Conservation (phyloP, 2,113 vertebrate genomes). For the Mobula birostris region DNA sequence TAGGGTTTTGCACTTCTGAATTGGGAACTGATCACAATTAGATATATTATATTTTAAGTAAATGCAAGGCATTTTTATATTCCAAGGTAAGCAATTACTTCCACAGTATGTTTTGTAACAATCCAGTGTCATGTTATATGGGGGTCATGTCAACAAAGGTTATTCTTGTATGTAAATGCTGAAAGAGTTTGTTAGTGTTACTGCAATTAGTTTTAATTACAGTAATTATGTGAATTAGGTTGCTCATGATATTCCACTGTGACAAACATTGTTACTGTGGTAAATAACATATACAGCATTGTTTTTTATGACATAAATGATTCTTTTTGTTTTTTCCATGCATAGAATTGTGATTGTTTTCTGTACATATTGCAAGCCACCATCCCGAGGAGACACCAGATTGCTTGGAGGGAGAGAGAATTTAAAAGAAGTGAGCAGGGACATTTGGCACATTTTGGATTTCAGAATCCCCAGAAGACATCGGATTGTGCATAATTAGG, state of each 20-base stretch:
- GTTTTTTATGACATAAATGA: background rate
- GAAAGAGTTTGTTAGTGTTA: conserved; percentile 30
- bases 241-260: conserved; percentile 27
- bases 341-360: background rate
- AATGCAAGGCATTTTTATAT: background rate
- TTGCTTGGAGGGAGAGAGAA: no score
- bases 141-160: conserved; percentile 35
- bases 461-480: no score
- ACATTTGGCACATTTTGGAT: no score
- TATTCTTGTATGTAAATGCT: conserved; percentile 28
- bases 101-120: conserved; percentile 18
- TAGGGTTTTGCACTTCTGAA: background rate
- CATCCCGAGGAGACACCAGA: no score
- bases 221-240: conserved; percentile 34
- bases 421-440: no score
- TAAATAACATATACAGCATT: background rate
- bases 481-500: no score
- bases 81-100: conserved; percentile 10
- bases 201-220: conserved; percentile 31
- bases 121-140: conserved; percentile 1
- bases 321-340: background rate
- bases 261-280: conserved; percentile 25
- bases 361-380: background rate
- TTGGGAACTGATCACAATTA: no score
- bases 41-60: background rate